A percentile compares a stretch with the other conserved stretches of the same genome.
phyloP scores from a whole-genome alignment of 2,113 vertebrate genomes.

The Chloropsis hardwickii region DNA sequence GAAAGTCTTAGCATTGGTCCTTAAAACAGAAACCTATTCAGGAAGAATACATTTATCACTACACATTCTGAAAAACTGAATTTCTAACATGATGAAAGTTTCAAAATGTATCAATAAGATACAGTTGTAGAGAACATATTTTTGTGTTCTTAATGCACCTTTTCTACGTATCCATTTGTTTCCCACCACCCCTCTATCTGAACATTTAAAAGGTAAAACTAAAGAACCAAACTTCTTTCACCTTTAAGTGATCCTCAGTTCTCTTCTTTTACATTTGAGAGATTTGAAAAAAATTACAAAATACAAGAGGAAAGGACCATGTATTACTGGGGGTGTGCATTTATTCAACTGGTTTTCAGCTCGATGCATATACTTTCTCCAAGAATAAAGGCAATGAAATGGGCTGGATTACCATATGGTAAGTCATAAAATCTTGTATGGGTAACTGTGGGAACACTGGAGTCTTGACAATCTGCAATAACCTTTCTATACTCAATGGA shows the following conservation, averaged over 20 bases:
- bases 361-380: not conserved
- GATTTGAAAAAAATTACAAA: not conserved
- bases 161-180: not conserved
- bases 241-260: not conserved
- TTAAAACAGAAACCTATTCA: not conserved
- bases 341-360: not conserved
- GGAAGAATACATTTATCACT: not conserved
- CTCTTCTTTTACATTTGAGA: not conserved
- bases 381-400: constrained; percentile 14
- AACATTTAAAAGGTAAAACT: not conserved
- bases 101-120: not conserved
- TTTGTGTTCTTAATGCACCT: not conserved
- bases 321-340: not conserved
- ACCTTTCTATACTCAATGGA: constrained; percentile 1
- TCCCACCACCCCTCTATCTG: fast-evolving
- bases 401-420: not conserved
- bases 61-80: not conserved
- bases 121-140: not conserved
- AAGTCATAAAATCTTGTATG: not conserved
- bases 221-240: not conserved
- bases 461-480: not conserved
- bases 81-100: not conserved
- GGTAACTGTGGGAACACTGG: not conserved
- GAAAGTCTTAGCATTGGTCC: not conserved
- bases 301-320: not conserved